Base-by-base conservation (phyloP, 2,888 invertebrate genomes). In the Tachystola acroxantha region DNA sequence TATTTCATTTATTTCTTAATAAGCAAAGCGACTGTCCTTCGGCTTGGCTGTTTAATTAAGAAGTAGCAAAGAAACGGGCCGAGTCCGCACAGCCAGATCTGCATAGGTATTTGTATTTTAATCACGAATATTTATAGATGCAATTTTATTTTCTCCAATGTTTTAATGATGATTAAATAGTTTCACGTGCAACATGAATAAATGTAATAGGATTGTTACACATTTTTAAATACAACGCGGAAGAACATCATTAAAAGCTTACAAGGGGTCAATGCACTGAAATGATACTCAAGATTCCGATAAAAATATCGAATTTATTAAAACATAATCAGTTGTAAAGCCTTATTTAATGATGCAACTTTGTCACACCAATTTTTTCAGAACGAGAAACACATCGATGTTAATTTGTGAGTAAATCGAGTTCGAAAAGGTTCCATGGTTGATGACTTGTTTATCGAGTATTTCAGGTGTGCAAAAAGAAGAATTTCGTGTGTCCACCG, bases 1-100 rank as follows among this genome's bases (percentile, higher is more conserved):
- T 70, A 60, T 65, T 75, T 68, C 67, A 75, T 76, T 79, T 74
- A 73, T 71, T 75, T 80, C 73, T 79, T 78, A 77, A 77, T 77
- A 79, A 72, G 71, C 62, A 45, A 61, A 56, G 54, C 63, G 60
- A 66, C 60, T 57, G 56, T 62, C 58, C 60, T 53, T 56, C 47
- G 54, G 46, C 53, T 61, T 43, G 50, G 54, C 55, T 56, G 65
- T 73, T 78, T 80, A 80, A 82, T 81, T 81, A 81, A 76, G 64
- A 41, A 67, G 70, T 65, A 71, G 65, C 43, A 48, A 61, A 68
- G 48, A 61, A 68, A 55, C 53, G 41, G 37, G 37, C 38, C 36
- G 32, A 30, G 37, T 33, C 27, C n/a, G 45, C 47, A 49, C 49
- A 26, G 42, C 45, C 48, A 46, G 45, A 58, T 65, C 58, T 65